Conservation (phyloP, 2,113 vertebrate species). For the Dipodomys merriami region DNA sequence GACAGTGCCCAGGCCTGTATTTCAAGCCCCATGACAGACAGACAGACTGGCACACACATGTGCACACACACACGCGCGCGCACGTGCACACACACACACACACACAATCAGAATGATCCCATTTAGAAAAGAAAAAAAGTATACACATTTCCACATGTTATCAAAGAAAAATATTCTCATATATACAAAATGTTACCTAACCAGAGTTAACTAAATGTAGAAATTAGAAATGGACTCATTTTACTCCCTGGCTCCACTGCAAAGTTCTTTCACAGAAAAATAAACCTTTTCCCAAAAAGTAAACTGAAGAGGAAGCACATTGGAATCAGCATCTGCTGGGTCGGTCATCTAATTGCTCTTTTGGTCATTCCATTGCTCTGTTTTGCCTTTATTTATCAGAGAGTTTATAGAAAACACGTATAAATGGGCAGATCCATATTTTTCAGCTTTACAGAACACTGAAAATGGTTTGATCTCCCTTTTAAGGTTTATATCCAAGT, state of each 20-base stretch:
- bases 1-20: too few species aligned
- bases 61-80: too few species aligned
- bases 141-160: not conserved
- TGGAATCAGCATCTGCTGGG: not conserved
- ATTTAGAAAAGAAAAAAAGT: not conserved
- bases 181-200: not conserved
- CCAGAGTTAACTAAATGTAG: not conserved
- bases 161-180: not conserved
- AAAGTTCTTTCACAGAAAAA: not conserved
- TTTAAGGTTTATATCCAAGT: not conserved
- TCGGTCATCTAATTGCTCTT: too few species aligned
- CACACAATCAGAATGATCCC: not conserved
- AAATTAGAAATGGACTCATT: not conserved
- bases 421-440: not conserved
- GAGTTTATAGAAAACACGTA: not conserved
- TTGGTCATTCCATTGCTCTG: not conserved
- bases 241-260: not conserved
- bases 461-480: constrained; percentile 9
- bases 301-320: constrained; percentile 7
- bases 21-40: too few species aligned
- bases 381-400: constrained; percentile 15
- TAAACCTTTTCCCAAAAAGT: not conserved
- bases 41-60: too few species aligned
- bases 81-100: too few species aligned
- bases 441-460: not conserved